Evolutionary conservation across 35 echinoderm and acorn worm species (phyloP), one percentile per base, ranked within the genome.

Genomic region (Lytechinus variegatus): DNA sequence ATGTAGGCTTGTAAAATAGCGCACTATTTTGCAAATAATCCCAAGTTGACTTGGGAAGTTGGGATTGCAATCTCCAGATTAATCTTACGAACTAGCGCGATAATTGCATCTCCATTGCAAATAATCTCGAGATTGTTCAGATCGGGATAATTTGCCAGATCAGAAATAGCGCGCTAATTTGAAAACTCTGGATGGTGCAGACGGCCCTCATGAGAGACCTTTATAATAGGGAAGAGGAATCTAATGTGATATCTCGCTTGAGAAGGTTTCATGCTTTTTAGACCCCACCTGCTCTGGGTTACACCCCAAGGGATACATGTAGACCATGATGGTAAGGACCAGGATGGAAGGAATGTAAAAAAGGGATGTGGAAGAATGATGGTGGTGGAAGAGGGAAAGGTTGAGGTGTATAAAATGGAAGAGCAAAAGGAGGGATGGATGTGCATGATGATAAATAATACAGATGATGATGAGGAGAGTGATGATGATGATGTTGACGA

Each of bases 241-340:
- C 24, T 3, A 71, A 71, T 71, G 61, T 71, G 9, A 54, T 52
- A 90, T 52, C 28, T 90, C 9, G 88, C 27, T 54, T 52, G 88
- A 90, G 52, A 44, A 90, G 52, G 52, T 90, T 90, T 90, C 88
- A 90, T 90, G 88, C 88, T 13, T 54, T 52, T 19, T 90, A 90
- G n/a, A 90, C 29, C 88, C 87, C 88, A 90, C 88, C 88, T 90
- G 88, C 88, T 90, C 66, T 90, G 27, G 14, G 88, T 19, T 10
- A 54, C 88, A 54, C 52, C 88, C 52, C 52, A 52, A 11, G 52
- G 88, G n/a, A 54, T 52, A n/a, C n/a, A n/a, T n/a, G n/a, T n/a
- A 10, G 52, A 90, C 52, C 16, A 90, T 90, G 52, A 90, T 90
- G 52, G 52, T 21, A 90, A 3, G 27, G 28, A 33, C 27, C 13